Percentiles rank a stretch among this genome's conserved stretches.
Conservation (phyloP, 2,797 vertebrate genomes). For the Discoglossus pictus region DNA sequence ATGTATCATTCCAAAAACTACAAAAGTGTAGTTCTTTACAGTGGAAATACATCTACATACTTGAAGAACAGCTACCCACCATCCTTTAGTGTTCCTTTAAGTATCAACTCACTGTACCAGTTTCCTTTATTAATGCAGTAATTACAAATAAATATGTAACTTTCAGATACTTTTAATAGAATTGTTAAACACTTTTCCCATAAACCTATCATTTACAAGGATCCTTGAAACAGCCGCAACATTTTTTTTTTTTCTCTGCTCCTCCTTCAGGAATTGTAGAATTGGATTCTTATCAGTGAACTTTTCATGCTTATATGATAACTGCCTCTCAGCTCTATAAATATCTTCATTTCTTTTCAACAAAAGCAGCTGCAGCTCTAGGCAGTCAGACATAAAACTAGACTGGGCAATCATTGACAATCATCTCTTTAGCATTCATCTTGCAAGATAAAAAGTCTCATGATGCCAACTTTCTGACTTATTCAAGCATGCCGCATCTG, state of each 20-base stretch:
- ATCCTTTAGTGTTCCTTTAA: no score
- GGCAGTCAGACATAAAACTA: not conserved
- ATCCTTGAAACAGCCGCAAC: no score
- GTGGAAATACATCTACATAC: no score
- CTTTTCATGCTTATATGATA: conserved; percentile 25
- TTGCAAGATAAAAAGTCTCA: conserved; percentile 37
- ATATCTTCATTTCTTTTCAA: conserved; percentile 29
- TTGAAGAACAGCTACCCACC: no score
- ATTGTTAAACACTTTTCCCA: not conserved
- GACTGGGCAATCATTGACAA: conserved; percentile 6
- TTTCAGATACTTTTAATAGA: no score
- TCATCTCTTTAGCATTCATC: conserved; percentile 26
- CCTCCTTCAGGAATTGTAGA: conserved; percentile 16
- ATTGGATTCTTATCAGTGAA: conserved; percentile 30
- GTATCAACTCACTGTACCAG: no score
- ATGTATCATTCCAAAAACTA: no score
- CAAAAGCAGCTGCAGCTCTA: conserved; percentile 7
- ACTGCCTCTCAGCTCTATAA: conserved; percentile 30
- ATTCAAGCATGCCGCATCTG: conserved; percentile 14
- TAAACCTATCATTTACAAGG: no score
- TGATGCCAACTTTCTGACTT: conserved; percentile 21
- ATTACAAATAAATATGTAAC: no score
- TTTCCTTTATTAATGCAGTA: no score
- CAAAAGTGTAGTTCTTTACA: no score
- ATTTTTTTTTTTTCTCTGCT: no score